Base-by-base conservation (phyloP, 2,888 invertebrate genomes). In the Melangyna quadrimaculata region DNA sequence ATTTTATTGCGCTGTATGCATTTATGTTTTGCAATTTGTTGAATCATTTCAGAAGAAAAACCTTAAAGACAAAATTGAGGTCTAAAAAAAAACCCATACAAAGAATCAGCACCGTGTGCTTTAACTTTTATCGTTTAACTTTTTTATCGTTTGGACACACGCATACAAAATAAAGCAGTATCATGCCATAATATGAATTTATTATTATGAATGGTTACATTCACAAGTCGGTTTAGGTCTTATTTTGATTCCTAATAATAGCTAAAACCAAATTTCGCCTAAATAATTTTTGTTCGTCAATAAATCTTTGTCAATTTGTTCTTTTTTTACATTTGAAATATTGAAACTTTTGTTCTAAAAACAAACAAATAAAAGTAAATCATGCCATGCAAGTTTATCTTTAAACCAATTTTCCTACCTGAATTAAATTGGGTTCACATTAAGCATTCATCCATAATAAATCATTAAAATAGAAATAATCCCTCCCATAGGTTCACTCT, bases 401-500 rank as follows among this genome's bases (percentile, higher is more conserved):
- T 35, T 5, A 0, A 32, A 29, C 45, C n/a, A n/a, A n/a, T n/a
- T n/a, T n/a, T n/a, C n/a, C n/a, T 65, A 65, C 65, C 65, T 70
- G 55, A 48, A 22, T 35, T 35, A 19, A 19, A 12, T 12, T 24
- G n/a, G 12, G 14, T 10, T 70, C 40, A 70, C 2, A 63, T 55
- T 55, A 63, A 43, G 17, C 43, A 63, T 63, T 63, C 53, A 35
- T 45, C n/a, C 53, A 45, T 45, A 29, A 45, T 65, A 74, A 74
- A 53, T 55, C 59, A 19, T 22, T 32, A 51, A 45, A 45, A 61
- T 29, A n/a, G 12, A 17, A 24, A 61, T 12, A 51, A 22, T 24
- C 24, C 53, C 53, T 29, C 29, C 9, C 14, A n/a, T 29, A 3
- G 24, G 12, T 29, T 63, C 22, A 29, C 32, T 19, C 4, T 5